phyloP scores from a whole-genome alignment of 2,113 vertebrate species.

The Actenoides hombroni region DNA sequence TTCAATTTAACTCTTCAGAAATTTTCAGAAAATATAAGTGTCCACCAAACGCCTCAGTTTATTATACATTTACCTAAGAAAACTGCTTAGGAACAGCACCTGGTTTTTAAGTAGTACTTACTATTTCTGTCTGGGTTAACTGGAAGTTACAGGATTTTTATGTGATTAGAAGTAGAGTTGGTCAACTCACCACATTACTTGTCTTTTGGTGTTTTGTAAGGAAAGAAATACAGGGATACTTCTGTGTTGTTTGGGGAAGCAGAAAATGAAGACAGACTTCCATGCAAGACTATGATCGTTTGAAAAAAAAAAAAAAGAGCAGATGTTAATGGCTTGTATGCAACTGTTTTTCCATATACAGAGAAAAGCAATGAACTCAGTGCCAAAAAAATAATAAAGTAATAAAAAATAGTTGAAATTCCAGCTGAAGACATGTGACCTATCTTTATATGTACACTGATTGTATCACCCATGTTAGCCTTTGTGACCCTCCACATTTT shows the following conservation, averaged over 20 bases:
- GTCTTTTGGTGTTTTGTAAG: neutral
- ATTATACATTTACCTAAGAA: neutral
- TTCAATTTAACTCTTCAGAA: neutral
- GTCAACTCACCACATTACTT: neutral
- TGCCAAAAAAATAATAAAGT: neutral
- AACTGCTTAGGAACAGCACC: neutral
- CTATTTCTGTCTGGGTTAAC: neutral
- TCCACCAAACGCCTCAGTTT: neutral
- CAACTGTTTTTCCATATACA: conserved; percentile 11
- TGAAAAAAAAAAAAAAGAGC: neutral
- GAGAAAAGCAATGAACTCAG: neutral
- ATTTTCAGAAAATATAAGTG: neutral
- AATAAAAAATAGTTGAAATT: conserved; percentile 1
- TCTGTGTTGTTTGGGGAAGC: neutral
- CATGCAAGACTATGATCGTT: neutral
- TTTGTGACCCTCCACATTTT: neutral
- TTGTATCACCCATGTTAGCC: neutral
- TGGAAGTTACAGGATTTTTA: neutral
- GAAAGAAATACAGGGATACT: neutral
- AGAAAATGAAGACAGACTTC: neutral
- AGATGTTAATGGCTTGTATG: conserved; percentile 15
- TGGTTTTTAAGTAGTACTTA: neutral
- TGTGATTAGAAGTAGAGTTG: neutral
- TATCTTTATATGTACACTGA: neutral
- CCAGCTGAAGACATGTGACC: neutral